Evolutionary conservation across 2,113 vertebrate species (phyloP).

Genomic region (Solenodon paradoxus): DNA sequence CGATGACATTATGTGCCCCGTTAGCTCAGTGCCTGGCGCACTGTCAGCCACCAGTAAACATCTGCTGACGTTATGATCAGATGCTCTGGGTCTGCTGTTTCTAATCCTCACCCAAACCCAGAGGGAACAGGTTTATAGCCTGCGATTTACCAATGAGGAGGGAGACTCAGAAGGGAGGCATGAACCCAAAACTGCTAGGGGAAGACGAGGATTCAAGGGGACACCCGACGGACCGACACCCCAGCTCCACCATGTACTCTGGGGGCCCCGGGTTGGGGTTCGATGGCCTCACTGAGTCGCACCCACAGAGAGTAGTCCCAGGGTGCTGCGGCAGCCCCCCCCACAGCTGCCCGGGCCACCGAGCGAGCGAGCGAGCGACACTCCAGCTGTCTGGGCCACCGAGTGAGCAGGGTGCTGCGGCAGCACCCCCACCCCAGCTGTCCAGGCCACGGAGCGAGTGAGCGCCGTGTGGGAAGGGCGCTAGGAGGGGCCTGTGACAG

Average conservation of each 20-base stretch:
- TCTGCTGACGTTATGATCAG: background rate
- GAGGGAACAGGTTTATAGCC: background rate
- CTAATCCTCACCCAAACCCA: background rate
- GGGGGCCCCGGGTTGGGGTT: background rate
- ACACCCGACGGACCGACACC: background rate
- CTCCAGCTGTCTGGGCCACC: too few relatives aligned
- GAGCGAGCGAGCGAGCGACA: too few relatives aligned
- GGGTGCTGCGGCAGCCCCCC: too few relatives aligned
- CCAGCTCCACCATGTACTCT: background rate
- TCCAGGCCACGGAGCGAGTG: too few relatives aligned
- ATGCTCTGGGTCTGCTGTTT: background rate
- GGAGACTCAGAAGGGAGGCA: background rate
- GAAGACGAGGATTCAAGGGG: background rate
- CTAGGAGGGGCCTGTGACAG: too few relatives aligned
- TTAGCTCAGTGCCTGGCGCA: background rate
- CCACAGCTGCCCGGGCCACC: too few relatives aligned
- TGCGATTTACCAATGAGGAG: constrained; percentile 24
- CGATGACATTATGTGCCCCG: background rate
- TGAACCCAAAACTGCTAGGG: background rate
- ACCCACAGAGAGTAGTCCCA: background rate
- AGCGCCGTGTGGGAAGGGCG: too few relatives aligned
- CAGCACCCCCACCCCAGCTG: too few relatives aligned
- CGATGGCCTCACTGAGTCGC: background rate
- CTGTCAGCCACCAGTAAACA: background rate
- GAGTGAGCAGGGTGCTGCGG: too few relatives aligned